Evolutionary conservation across 2,888 invertebrate genomes (phyloP).

Genomic region (Limnephilus lunatus): DNA sequence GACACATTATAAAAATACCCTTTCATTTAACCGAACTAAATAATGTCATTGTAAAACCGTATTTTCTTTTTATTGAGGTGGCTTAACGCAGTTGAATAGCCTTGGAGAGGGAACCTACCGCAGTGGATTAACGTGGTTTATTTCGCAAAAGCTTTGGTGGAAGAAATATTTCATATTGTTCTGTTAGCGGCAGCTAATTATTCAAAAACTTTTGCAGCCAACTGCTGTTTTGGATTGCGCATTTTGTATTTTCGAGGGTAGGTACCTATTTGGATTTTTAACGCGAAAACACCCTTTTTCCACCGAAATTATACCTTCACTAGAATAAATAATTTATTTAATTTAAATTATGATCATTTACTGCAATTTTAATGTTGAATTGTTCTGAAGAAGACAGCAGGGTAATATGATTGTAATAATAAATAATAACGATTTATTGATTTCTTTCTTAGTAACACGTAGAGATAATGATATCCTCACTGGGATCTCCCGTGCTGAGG

Average conservation of each 20-base stretch:
- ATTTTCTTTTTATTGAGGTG: conserved; percentile 3
- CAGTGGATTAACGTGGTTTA: conserved; percentile 37
- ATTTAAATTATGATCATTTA: not conserved
- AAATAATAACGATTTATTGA: too few relatives aligned
- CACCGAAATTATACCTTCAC: not conserved
- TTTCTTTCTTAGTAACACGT: too few relatives aligned
- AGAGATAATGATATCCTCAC: too few relatives aligned
- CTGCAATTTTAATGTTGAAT: not conserved
- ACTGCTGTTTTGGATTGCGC: conserved; percentile 42
- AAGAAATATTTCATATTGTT: conserved; percentile 44
- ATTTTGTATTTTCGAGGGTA: not conserved
- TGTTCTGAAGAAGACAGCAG: not conserved
- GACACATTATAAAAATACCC: not conserved
- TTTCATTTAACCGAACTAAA: not conserved
- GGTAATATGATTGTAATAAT: too few relatives aligned
- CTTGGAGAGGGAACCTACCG: conserved; percentile 29
- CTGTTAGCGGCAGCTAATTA: conserved; percentile 44
- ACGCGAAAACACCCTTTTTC: not conserved
- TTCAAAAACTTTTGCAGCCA: conserved; percentile 46
- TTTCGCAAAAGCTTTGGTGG: conserved; percentile 24
- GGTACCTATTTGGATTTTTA: conserved; percentile 1
- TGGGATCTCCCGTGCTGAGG: too few relatives aligned
- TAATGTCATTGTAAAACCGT: not conserved
- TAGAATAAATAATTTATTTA: not conserved
- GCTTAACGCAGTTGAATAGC: not conserved